Percentiles rank a stretch among this genome's conserved stretches.
Conservation (phyloP, 1,140 invertebrate genomes). For the Musca vetustissima region DNA sequence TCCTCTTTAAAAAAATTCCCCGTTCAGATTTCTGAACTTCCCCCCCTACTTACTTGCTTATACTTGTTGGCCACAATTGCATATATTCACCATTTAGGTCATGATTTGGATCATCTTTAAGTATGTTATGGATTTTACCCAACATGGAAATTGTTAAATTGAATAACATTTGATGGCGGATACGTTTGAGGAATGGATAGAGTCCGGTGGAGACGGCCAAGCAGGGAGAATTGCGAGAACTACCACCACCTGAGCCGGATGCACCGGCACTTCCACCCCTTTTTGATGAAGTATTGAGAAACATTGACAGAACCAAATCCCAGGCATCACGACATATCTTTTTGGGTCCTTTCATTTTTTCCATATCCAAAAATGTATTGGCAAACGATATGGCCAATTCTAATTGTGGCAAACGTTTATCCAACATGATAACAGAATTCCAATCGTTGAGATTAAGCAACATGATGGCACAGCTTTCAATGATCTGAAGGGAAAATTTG, state of each 20-base stretch:
- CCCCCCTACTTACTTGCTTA: constrained; percentile 67
- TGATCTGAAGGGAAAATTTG: constrained; percentile 37
- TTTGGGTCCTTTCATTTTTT: constrained; percentile 69
- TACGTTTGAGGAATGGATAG: constrained; percentile 61
- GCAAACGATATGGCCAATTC: constrained; percentile 70
- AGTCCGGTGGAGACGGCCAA: constrained; percentile 40
- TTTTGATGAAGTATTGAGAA: constrained; percentile 61
- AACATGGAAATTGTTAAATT: constrained; percentile 79
- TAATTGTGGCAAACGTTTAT: constrained; percentile 52
- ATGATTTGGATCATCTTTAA: constrained; percentile 77
- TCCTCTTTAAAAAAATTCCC: background rate
- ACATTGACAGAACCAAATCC: constrained; percentile 76
- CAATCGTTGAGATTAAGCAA: constrained; percentile 58
- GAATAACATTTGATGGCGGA: constrained; percentile 76
- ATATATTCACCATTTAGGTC: constrained; percentile 81
- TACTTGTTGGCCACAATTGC: constrained; percentile 77
- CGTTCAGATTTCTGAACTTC: background rate
- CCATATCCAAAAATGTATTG: constrained; percentile 70
- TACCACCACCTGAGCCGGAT: constrained; percentile 60
- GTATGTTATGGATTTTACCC: constrained; percentile 75
- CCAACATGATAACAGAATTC: constrained; percentile 59
- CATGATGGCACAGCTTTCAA: constrained; percentile 54
- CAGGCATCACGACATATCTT: constrained; percentile 78
- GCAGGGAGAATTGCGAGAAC: constrained; percentile 32
- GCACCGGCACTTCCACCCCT: constrained; percentile 55